A percentile compares a stretch with the other conserved stretches of the same genome.
Evolutionary conservation across 2,797 vertebrate genomes (phyloP).

Genomic region (Crocodylus rhombifer): DNA sequence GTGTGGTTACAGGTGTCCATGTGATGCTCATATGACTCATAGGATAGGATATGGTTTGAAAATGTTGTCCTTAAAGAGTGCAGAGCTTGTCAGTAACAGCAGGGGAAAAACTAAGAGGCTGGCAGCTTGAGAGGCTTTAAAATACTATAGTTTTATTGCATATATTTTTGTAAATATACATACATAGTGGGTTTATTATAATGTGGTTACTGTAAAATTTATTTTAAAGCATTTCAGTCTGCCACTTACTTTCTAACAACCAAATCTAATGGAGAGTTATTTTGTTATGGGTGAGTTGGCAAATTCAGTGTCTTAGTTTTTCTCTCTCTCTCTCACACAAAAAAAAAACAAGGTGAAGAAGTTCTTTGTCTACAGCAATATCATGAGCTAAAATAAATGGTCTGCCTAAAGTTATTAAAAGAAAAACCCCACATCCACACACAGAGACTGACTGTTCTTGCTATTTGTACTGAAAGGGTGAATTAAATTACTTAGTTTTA

Average conservation of each 20-base stretch:
- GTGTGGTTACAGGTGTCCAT: not conserved
- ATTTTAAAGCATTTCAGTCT: not conserved
- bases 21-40: not conserved
- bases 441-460: not conserved
- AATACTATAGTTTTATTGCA: no score
- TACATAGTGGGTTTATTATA: no score
- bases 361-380: no score
- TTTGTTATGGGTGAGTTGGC: not conserved
- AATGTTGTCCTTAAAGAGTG: rapidly evolving
- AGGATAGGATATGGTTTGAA: not conserved
- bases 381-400: no score
- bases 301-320: not conserved
- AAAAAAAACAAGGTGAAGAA: no score
- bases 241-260: not conserved
- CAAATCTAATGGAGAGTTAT: rapidly evolving
- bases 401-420: not conserved
- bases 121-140: not conserved
- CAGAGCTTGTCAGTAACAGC: rapidly evolving
- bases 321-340: no score
- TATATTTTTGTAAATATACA: no score
- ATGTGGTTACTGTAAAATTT: no score
- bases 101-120: not conserved
- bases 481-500: not conserved
- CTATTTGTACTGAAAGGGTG: not conserved
- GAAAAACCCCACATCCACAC: rapidly evolving